Base-by-base conservation (phyloP, 2,113 vertebrate species). In the Stomatorhinus ivindoensis region DNA sequence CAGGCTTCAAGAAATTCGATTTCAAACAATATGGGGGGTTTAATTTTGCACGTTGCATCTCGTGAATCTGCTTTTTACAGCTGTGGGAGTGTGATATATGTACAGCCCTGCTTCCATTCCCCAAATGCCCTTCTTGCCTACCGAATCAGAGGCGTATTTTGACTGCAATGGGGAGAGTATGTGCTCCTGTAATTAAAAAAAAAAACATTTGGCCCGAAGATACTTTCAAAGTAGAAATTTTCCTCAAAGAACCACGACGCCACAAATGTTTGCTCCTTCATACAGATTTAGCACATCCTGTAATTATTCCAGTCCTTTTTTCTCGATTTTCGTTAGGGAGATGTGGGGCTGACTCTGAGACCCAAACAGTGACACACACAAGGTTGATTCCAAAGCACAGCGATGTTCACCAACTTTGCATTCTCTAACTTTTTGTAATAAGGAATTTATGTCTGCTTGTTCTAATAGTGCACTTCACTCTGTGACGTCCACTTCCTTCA, bases 171-270 rank as follows among this genome's bases (percentile, higher is more conserved):
- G 2, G 35, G 27, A 19, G n/a, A 86, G n/a, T 35, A 21, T 86
- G 47, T 53, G 31, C 48, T 53, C 48, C 48, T 39, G 50, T 55
- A 87, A 53, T 87, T 80, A 42, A 80, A 5, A 80, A 39, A 80
- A 80, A 80, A 80, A 80, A 80, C 35, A 80, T 42, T 42, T 5
- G 13, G 4, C 17, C 27, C 17, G 50, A n/a, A 55, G 48, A 87
- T 87, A 31, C 86, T 87, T 87, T 87, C 50, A 87, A 53, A 87
- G 50, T 50, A 87, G 27, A 55, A 35, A 53, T 87, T 55, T 87
- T 50, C 86, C 73, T 80, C n/a, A 7, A 55, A 27, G 31, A 87
- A 10, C 86, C 86, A 87, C 27, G 1, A 55, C 7, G 17, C 86
- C 86, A 11, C 48, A 87, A 39, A 87, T 53, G 50, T 87, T 53